Conservation (phyloP, 2,888 invertebrate genomes). For the Nephrocerus scutellatus region DNA sequence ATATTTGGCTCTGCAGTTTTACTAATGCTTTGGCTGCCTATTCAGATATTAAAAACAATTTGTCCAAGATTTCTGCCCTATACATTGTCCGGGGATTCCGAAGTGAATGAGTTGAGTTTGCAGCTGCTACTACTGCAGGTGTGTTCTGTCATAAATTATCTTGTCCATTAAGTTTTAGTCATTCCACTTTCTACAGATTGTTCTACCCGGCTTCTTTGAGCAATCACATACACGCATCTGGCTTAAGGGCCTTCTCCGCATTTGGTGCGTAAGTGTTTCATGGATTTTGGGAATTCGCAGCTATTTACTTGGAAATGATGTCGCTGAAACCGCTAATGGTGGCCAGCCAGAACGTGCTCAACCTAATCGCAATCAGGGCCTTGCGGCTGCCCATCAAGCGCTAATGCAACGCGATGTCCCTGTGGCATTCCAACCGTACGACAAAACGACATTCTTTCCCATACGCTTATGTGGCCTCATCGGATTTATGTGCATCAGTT, state of each 20-base stretch:
- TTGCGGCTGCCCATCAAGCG: constrained; percentile 83
- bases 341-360: constrained; percentile 44
- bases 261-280: constrained; percentile 80
- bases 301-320: constrained; percentile 73
- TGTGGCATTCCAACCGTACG: constrained; percentile 82
- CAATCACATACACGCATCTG: constrained; percentile 93
- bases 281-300: constrained; percentile 81
- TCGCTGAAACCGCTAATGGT: constrained; percentile 35
- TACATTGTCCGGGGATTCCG: constrained; percentile 78
- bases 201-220: constrained; percentile 90
- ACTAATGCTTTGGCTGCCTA: constrained; percentile 93
- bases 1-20: constrained; percentile 94
- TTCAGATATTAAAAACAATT: constrained; percentile 70
- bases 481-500: constrained; percentile 71
- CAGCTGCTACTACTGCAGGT: constrained; percentile 85
- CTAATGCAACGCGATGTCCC: constrained; percentile 78
- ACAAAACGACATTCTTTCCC: constrained; percentile 69
- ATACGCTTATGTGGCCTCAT: constrained; percentile 62
- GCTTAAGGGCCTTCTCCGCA: constrained; percentile 80
- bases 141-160: constrained; percentile 18
- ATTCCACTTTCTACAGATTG: constrained; percentile 54
- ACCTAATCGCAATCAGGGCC: constrained; percentile 44
- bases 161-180: constrained; percentile 1
- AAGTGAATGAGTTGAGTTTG: constrained; percentile 89
- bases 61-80: constrained; percentile 92